Base-by-base conservation (phyloP, 2,888 invertebrate species). In the Rhingia rostrata region DNA sequence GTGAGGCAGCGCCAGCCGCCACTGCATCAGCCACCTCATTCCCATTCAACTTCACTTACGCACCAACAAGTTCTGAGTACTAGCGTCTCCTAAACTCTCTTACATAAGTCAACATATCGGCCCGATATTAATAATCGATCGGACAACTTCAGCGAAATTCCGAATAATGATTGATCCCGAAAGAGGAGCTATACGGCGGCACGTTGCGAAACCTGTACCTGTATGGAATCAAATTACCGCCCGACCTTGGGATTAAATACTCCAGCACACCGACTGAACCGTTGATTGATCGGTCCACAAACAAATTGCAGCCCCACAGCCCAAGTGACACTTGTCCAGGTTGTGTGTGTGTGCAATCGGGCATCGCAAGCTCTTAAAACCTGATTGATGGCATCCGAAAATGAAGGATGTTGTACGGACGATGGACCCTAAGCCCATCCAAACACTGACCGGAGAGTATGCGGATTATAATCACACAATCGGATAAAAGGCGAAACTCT, bases 141-240 rank as follows among this genome's bases (percentile, higher is more conserved):
- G 74, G 80, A 84, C 84, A 84, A 75, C 74, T 75, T 80, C 60
- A 80, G 74, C 84, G 43, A 63, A 69, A 80, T 75, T 84, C 49
- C 74, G 45, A 80, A 79, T 73, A 83, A 83, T 83, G 84, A 80
- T 84, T 80, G 84, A 84, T 80, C 74, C 75, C 70, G 54, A 84
- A 74, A 32, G 73, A 63, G 83, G 32, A 77, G 70, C 77, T 53
- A 51, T 61, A 64, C 64, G 56, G 79, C 79, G 56, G 73, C 73
- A 45, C 10, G 33, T 10, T 39, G 35, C 49, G 14, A 53, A 67
- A 58, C 67, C 80, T 37, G 66, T 45, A 69, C 12, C 49, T 9
- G 6, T 45, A 45, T 4, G 56, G 66, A 60, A 35, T 84, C 64
- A 54, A 69, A 70, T 80, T 74, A 70, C 80, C 73, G 35, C 54